phyloP scores from a whole-genome alignment of 2,797 vertebrate genomes.

The Xiphorhynchus erythropygius region DNA sequence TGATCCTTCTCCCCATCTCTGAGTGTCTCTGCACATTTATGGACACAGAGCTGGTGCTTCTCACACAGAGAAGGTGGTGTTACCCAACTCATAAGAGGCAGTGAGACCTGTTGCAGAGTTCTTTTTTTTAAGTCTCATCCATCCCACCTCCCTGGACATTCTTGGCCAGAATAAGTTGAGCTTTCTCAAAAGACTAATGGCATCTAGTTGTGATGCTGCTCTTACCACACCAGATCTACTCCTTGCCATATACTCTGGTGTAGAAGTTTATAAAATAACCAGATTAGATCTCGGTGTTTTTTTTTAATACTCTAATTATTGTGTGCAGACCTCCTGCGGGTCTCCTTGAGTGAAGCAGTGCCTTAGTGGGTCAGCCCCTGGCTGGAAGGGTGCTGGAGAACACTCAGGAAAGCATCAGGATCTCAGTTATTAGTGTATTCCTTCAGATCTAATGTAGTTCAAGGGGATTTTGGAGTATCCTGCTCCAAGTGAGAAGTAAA shows the following conservation, averaged over 20 bases:
- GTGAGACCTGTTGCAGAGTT: not conserved
- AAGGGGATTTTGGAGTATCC: not conserved
- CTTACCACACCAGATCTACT: not conserved
- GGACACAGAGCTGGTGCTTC: not conserved
- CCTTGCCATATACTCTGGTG: rapidly evolving
- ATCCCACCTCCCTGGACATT: rapidly evolving
- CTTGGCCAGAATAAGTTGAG: not conserved
- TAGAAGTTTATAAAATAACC: not conserved
- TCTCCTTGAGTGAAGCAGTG: not conserved
- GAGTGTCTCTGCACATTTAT: not conserved
- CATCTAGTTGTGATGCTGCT: not conserved
- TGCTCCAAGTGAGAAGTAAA: not conserved
- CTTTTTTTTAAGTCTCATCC: not conserved
- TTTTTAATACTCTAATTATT: not conserved
- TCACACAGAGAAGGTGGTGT: not conserved
- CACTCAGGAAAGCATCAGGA: not conserved
- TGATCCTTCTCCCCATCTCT: not conserved
- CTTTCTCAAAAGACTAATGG: not conserved
- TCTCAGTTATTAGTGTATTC: not conserved
- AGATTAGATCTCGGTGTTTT: not conserved
- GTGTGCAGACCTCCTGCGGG: not conserved
- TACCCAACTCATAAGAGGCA: not conserved
- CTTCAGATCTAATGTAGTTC: not conserved
- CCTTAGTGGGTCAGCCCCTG: not conserved
- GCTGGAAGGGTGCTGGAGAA: not conserved